Conservation (phyloP, 1,140 invertebrate genomes). For the Pteromalus puparum region DNA sequence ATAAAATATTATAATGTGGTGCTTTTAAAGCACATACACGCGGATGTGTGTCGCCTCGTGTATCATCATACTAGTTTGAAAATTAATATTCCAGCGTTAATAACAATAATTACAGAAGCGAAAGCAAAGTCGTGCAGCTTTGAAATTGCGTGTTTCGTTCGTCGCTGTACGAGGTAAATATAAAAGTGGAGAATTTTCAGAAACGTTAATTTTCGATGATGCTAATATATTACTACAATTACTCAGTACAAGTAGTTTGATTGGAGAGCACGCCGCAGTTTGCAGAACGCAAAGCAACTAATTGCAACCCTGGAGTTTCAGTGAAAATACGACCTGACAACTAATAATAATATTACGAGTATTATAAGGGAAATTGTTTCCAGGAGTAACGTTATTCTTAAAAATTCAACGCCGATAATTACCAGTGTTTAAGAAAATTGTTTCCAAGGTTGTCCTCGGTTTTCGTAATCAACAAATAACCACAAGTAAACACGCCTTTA, state of each 20-base stretch:
- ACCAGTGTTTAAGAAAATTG: no score
- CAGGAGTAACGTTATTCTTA: no score
- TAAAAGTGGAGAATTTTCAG: background rate
- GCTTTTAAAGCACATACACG: background rate
- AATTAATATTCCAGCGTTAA: background rate
- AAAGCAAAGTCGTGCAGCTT: background rate
- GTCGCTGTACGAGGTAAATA: background rate
- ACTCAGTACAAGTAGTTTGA: background rate
- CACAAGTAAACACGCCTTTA: background rate
- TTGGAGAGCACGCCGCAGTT: background rate
- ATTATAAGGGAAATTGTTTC: no score
- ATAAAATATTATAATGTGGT: constrained; percentile 28
- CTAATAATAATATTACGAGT: no score
- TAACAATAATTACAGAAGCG: background rate
- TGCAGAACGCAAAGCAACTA: no score
- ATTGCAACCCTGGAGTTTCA: no score
- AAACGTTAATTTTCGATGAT: background rate
- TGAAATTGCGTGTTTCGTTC: background rate
- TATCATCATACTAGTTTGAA: constrained; percentile 10
- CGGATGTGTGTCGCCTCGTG: background rate
- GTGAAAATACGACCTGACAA: no score
- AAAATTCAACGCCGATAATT: no score
- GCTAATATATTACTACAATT: background rate
- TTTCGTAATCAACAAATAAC: no score
- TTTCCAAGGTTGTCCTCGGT: no score